phyloP scores from a whole-genome alignment of 2,113 vertebrate species.

The Nothocercus nigrocapillus region DNA sequence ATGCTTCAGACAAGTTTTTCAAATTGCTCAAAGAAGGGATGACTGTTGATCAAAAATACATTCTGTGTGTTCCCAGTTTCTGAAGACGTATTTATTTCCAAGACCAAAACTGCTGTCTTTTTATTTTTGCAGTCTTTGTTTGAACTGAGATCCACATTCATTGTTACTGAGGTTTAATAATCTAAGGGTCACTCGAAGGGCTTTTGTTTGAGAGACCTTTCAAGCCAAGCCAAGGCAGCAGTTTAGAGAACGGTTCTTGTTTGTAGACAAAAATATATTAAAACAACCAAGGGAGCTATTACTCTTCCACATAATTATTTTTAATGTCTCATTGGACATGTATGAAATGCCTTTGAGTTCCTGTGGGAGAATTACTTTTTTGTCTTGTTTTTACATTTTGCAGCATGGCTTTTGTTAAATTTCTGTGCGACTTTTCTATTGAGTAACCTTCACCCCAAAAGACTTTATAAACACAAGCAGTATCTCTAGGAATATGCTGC shows the following conservation, averaged over 20 bases:
- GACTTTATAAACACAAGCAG: conserved; percentile 46
- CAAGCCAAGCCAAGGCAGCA: conserved; percentile 80
- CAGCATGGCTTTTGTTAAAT: conserved; percentile 65
- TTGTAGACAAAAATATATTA: conserved; percentile 87
- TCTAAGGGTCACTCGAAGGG: conserved; percentile 79
- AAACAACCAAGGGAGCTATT: conserved; percentile 87
- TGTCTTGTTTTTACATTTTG: conserved; percentile 70
- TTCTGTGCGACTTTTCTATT: conserved; percentile 66
- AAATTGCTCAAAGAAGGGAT: not conserved
- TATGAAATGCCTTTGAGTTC: conserved; percentile 82
- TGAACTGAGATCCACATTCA: conserved; percentile 68
- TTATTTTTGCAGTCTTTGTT: conserved; percentile 59
- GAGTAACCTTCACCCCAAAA: conserved; percentile 61
- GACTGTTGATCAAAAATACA: not conserved
- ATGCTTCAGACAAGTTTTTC: not conserved
- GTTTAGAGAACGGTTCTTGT: conserved; percentile 87
- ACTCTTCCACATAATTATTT: conserved; percentile 84
- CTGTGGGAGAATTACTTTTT: conserved; percentile 78
- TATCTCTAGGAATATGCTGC: conserved; percentile 40
- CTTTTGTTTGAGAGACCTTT: conserved; percentile 84
- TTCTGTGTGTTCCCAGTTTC: not conserved
- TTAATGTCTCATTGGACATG: conserved; percentile 84
- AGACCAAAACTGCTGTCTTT: conserved; percentile 55
- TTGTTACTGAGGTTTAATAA: conserved; percentile 79
- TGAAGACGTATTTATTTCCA: conserved; percentile 7